Evolutionary conservation across 2,888 invertebrate species (phyloP), one percentile per base, ranked within the genome.

Genomic region (Drosophila anceps): DNA sequence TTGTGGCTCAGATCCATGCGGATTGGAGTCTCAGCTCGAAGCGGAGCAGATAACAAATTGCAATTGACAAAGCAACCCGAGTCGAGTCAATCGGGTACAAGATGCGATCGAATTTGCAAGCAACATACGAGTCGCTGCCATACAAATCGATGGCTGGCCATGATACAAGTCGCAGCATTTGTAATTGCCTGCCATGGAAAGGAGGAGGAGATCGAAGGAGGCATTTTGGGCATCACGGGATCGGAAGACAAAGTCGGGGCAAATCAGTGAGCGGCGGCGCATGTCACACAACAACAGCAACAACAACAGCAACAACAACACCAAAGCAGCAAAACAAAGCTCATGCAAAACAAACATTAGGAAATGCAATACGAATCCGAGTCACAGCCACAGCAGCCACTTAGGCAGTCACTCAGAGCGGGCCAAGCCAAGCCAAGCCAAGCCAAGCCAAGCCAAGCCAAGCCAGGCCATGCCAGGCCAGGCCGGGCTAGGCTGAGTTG

Each of bases 71-170:
- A 90, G 85, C 81, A 87, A 84, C 67, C 74, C 72, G 73, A 81
- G 81, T 78, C 69, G 69, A 76, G 69, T 76, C 70, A 74, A 79
- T 67, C 73, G 60, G 76, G n/a, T 39, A 91, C 91, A 86, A 89
- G 91, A 91, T 91, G 88, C 90, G 83, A 91, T 91, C 86, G 86
- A 90, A 91, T 91, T 91, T 87, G 86, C 89, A 85, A 84, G 77
- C 84, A 85, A 90, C 73, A 82, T 79, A 76, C 81, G 71, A 73
- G 69, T 75, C 67, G 80, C 67, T 70, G 70, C 76, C 67, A 82
- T 83, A 76, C 82, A 84, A 91, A 91, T 91, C 90, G 91, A 91
- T 92, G 84, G 88, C 80, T 85, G 79, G 81, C 79, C 79, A 82
- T 85, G 91, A 91, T 91, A 91, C 91, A 90, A 88, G 88, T 75